Evolutionary conservation across 2,113 vertebrate species (phyloP).

Genomic region (Piprites chloris): DNA sequence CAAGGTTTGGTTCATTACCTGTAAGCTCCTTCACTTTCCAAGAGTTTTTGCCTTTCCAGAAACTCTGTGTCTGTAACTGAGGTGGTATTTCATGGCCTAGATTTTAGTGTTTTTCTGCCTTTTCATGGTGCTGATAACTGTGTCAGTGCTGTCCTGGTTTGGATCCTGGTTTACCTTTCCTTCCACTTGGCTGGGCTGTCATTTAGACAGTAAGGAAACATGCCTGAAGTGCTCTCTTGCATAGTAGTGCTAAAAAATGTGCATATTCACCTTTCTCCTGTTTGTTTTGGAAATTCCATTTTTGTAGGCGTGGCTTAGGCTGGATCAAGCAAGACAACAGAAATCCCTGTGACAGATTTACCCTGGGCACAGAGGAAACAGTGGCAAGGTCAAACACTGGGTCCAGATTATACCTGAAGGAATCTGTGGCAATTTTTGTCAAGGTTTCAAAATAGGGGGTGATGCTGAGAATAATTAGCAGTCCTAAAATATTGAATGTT

Average conservation of each 20-base stretch:
- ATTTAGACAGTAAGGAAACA: background rate
- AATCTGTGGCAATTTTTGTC: background rate
- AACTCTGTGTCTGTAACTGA: background rate
- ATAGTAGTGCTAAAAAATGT: background rate
- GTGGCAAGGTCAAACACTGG: background rate
- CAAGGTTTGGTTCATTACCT: background rate
- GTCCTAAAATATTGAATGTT: background rate
- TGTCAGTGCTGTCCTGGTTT: background rate
- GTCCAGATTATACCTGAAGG: background rate
- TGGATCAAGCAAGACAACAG: background rate
- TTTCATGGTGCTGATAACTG: accelerated
- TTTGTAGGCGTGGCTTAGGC: background rate
- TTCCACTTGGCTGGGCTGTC: background rate
- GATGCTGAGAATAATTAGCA: background rate
- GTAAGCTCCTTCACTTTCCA: background rate
- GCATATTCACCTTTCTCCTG: background rate
- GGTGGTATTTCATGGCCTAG: background rate
- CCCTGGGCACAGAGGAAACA: background rate
- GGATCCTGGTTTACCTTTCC: background rate
- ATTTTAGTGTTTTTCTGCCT: background rate
- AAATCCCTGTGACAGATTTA: background rate
- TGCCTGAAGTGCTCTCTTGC: background rate
- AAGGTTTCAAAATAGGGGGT: background rate
- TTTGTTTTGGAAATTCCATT: background rate
- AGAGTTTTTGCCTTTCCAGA: background rate